Evolutionary conservation across 2,888 invertebrate species (phyloP), one percentile per base, ranked within the genome.

Genomic region (Cremastinae sp.): DNA sequence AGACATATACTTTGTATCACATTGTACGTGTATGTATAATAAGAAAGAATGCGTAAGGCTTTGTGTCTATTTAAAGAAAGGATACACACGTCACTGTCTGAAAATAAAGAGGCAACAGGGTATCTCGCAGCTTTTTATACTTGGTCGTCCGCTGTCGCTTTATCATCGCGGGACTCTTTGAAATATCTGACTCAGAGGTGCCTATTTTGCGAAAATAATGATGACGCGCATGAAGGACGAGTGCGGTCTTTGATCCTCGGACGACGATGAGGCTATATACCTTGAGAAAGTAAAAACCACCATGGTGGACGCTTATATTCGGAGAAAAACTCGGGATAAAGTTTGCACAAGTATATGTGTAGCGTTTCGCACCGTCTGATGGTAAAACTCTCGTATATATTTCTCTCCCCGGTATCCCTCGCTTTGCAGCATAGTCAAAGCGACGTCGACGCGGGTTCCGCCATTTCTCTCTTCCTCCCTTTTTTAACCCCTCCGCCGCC

Each of bases 331-430:
- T 56, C 58, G 36, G 47, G 61, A n/a, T n/a, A 64, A 69, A 76
- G 47, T 73, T 62, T 76, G 72, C 75, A 58, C 56, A n/a, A n/a
- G n/a, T n/a, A 61, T 65, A 14, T 45, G 59, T 22, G 54, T 65
- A 18, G 61, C 28, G 34, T 53, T 70, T 61, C 18, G 53, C 53
- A 47, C 18, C 66, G 43, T 59, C 51, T 14, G 43, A 51, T 43
- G 51, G 20, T 61, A 53, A 61, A 61, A 70, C 70, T 69, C 51
- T 38, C 51, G 59, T 58, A 41, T 43, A 56, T 36, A 45, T 10
- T 20, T 56, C 12, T 9, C 20, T 12, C 9, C 16, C 0, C 28
- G 7, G 9, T 38, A 3, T 9, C 49, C 10, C 4, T 38, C 12
- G 20, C 18, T 2, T 36, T n/a, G n/a, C 51, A 12, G 45, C 43